Percentiles rank a stretch among this genome's conserved stretches.
These are phyloP conservation scores for Plestiodon gilberti DNA, from an alignment of 2,113 vertebrate species.

Conservation along the genomic window DNA sequence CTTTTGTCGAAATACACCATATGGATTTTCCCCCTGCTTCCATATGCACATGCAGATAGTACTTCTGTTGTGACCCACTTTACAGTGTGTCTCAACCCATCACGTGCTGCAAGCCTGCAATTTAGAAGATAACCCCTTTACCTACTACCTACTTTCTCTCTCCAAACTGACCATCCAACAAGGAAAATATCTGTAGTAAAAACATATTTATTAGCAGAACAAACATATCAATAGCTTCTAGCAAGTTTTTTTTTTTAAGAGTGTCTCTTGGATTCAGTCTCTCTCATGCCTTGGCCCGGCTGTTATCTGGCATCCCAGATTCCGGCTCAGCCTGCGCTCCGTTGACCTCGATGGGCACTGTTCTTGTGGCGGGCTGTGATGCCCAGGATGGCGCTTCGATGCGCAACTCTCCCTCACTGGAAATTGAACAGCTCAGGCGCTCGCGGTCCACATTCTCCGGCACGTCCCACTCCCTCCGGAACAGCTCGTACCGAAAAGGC, in stretches of 20 bases:
- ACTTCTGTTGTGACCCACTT: too few species aligned
- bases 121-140: neutral
- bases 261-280: neutral
- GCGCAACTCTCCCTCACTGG: slow-evolving; percentile 35
- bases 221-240: neutral
- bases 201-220: neutral
- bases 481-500: slow-evolving; percentile 49
- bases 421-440: slow-evolving; percentile 40
- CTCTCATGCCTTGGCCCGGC: slow-evolving; percentile 7
- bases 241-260: neutral
- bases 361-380: neutral
- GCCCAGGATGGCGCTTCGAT: slow-evolving; percentile 26
- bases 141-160: too few species aligned
- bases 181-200: neutral
- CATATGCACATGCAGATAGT: too few species aligned
- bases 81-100: too few species aligned
- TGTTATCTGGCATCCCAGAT: neutral
- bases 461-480: slow-evolving; percentile 49
- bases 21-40: too few species aligned
- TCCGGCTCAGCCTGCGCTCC: neutral
- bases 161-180: neutral
- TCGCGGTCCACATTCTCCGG: slow-evolving; percentile 37
- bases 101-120: neutral
- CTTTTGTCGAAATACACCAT: too few species aligned
- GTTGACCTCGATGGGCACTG: neutral